A percentile compares a stretch with the other conserved stretches of the same genome.
phyloP scores from a whole-genome alignment of 2,888 invertebrate species.

The Schizotus pectinicornis region DNA sequence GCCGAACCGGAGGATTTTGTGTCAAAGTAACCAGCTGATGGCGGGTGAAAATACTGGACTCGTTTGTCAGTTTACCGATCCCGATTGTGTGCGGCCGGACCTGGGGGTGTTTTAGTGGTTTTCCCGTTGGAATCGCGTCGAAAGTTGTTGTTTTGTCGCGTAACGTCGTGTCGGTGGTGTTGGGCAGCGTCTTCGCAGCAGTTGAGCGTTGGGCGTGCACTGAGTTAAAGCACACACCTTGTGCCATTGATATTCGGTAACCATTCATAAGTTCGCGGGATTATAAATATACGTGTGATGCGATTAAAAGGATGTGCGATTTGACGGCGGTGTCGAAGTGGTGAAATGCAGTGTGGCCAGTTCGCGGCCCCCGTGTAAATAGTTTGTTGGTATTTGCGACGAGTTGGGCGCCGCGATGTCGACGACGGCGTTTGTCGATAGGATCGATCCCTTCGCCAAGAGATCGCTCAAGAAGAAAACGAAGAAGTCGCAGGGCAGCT shows the following conservation, averaged over 20 bases:
- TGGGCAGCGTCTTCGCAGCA: constrained; percentile 31
- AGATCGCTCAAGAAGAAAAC: constrained; percentile 97
- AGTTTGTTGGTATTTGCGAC: constrained; percentile 10
- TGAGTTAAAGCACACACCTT: constrained; percentile 50
- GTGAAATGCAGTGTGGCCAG: constrained; percentile 53
- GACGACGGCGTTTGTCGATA: constrained; percentile 95
- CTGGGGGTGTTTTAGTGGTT: constrained; percentile 41
- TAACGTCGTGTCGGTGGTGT: constrained; percentile 7
- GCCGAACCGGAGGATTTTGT: constrained; percentile 63
- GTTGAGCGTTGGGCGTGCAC: constrained; percentile 56
- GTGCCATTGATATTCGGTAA: constrained; percentile 55
- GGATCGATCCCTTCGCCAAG: constrained; percentile 99
- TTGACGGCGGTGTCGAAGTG: constrained; percentile 50
- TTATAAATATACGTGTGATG: constrained; percentile 48
- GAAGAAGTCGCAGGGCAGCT: constrained; percentile 98
- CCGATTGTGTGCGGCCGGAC: constrained; percentile 41
- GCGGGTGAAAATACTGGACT: constrained; percentile 59
- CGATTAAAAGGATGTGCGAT: constrained; percentile 50
- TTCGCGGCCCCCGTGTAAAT: constrained; percentile 42
- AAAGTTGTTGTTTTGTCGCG: constrained; percentile 1
- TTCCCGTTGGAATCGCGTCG: constrained; percentile 23
- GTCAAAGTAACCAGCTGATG: constrained; percentile 60
- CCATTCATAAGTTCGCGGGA: constrained; percentile 51
- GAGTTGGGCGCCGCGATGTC: constrained; percentile 67
- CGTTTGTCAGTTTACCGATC: constrained; percentile 55